phyloP scores from a whole-genome alignment of 2,113 vertebrate genomes.

The Brachyhypopomus gauderio region DNA sequence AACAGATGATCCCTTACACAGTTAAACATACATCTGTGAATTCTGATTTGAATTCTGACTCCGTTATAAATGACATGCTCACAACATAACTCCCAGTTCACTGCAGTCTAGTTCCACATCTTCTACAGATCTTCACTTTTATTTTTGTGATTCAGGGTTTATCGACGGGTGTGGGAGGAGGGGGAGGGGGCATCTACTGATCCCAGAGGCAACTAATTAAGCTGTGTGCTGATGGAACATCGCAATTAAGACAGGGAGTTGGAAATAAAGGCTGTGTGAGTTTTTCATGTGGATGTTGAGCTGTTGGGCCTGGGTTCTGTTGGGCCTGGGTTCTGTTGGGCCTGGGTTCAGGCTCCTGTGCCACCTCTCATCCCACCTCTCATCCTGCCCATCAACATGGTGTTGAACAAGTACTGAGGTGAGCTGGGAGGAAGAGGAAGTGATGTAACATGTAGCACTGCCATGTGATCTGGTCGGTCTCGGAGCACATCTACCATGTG shows the following conservation, averaged over 20 bases:
- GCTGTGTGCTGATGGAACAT: conserved; percentile 66
- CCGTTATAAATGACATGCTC: conserved; percentile 4
- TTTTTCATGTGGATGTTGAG: conserved; percentile 58
- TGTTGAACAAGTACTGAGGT: conserved; percentile 27
- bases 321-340: too few relatives aligned
- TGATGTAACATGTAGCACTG: neutral
- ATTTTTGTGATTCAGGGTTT: neutral
- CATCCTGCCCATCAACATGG: conserved; percentile 57
- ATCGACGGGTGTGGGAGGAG: conserved; percentile 4
- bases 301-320: conserved; percentile 54
- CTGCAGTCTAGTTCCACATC: neutral
- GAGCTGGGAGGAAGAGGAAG: neutral
- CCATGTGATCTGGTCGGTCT: neutral
- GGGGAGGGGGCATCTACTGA: conserved; percentile 50
- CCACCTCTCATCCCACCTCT: too few relatives aligned
- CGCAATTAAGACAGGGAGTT: conserved; percentile 64
- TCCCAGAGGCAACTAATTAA: conserved; percentile 63
- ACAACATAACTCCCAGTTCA: conserved; percentile 2
- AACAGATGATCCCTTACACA: neutral
- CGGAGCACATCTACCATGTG: neutral
- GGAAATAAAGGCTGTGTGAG: conserved; percentile 51
- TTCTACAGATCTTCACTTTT: neutral
- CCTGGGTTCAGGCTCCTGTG: conserved; percentile 41
- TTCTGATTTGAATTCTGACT: conserved; percentile 2
- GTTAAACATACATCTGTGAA: neutral